Conservation (phyloP, 2,888 invertebrate species). For the Pristionchus mayeri region DNA sequence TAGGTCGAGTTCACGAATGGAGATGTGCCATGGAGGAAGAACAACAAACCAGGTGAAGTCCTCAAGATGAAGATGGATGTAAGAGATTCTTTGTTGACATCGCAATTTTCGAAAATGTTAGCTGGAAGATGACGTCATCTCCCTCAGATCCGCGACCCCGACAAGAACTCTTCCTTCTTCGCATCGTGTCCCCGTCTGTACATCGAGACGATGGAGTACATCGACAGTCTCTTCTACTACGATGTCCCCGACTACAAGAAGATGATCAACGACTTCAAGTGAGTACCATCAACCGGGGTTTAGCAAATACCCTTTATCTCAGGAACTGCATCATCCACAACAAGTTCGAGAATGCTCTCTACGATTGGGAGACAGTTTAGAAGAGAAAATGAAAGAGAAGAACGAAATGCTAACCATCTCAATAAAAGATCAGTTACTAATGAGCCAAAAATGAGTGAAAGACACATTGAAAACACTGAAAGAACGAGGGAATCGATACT, state of each 20-base stretch:
- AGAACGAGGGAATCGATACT: background rate
- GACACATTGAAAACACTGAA: background rate
- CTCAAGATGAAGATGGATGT: conserved; percentile 54
- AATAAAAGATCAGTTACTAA: conserved; percentile 24
- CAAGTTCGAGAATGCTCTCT: conserved; percentile 35
- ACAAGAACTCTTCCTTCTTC: conserved; percentile 33
- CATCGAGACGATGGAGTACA: conserved; percentile 54
- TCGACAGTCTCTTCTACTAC: conserved; percentile 58
- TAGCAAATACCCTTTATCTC: background rate
- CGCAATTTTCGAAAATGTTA: background rate
- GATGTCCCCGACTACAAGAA: conserved; percentile 65
- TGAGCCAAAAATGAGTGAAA: background rate
- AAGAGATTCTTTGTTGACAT: background rate
- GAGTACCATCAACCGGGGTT: background rate
- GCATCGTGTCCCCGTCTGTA: conserved; percentile 66
- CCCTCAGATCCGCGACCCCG: background rate
- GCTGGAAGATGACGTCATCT: background rate
- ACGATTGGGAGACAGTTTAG: conserved; percentile 42
- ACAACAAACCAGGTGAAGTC: conserved; percentile 56
- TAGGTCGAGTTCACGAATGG: conserved; percentile 67
- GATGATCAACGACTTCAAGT: conserved; percentile 49
- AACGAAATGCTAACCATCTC: conserved; percentile 36
- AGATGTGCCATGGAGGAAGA: conserved; percentile 65
- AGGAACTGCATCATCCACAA: conserved; percentile 40
- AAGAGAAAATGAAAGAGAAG: background rate